Base-by-base conservation (phyloP, 2,797 vertebrate genomes). In the Gymnopithys bicolor region DNA sequence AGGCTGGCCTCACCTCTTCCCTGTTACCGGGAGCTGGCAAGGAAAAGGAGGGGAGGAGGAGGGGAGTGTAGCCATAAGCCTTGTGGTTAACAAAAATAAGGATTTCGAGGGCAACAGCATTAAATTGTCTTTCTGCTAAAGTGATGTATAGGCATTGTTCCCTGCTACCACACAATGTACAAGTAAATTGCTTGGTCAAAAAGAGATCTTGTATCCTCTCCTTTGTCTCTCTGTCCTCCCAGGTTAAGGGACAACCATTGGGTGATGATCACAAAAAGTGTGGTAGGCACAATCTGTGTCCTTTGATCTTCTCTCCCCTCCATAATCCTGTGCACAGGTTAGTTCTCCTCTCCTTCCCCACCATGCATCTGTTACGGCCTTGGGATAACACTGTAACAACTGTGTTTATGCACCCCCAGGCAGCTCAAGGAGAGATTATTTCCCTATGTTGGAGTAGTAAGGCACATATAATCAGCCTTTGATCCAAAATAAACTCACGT, bases 21-120 rank as follows among this genome's bases (percentile, higher is more conserved):
- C 79, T 0, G 12, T 48, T 32, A 3, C 48, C 4, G 2, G 97
- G 98, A 98, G 98, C 98, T 98, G 97, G 97, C 96, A 95, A 96
- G 97, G 97, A 89, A 76, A 12, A 13, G 33, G 27, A 10, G 15
- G 63, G 35, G 15, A 67, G 41, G 3, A 68, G 41, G 73, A 79
- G 41, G 4, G 21, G 27, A 95, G 75, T 62, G 97, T 98, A 98
- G 97, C 97, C 97, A 95, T 98, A 98, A 97, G 97, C 98, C 96
- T 96, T 89, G 96, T 97, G 96, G 92, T 97, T 98, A 89, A 88
- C 96, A 96, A 97, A 96, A 97, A 84, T 35, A 87, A 87, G 63
- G 62, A 67, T 97, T 96, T 96, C 64, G 48, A 83, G 53, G 95
- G 74, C 78, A 97, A 89, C 32, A 87, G 88, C 56, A 45, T 97